Conservation (phyloP, 2,797 vertebrate genomes). For the Dicrostonyx torquatus region DNA sequence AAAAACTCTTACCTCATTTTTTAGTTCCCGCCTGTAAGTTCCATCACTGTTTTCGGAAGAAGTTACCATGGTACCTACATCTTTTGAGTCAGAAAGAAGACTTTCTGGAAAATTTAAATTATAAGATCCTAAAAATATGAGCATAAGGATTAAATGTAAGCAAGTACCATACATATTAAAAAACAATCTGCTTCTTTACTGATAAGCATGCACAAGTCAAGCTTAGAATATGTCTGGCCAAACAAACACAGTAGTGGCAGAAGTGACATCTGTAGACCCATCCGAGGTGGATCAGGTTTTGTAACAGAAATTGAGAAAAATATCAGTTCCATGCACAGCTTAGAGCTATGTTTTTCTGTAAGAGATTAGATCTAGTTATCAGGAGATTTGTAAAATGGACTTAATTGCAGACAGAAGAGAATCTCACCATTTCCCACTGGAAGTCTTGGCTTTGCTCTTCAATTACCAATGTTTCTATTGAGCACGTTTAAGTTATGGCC, state of each 20-base stretch:
- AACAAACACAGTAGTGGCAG: neutral
- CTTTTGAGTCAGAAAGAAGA: slow-evolving; percentile 8
- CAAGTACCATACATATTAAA: neutral
- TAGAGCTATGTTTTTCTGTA: neutral
- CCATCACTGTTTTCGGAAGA: neutral
- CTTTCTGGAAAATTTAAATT: slow-evolving; percentile 14
- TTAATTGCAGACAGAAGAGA: slow-evolving; percentile 35
- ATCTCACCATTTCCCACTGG: neutral
- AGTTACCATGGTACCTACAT: neutral
- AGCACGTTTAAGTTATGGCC: neutral
- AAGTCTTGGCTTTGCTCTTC: neutral
- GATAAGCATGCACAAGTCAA: neutral
- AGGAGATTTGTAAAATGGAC: neutral
- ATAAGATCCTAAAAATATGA: neutral
- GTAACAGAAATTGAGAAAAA: neutral
- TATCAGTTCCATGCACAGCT: neutral
- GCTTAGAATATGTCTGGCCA: neutral
- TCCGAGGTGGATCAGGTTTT: neutral
- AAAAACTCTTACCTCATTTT: neutral
- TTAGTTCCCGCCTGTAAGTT: neutral
- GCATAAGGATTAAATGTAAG: neutral
- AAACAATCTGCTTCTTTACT: neutral
- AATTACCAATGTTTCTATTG: neutral
- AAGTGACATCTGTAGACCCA: slow-evolving; percentile 8
- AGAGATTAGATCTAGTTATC: neutral